These are phyloP conservation scores for Hypena proboscidalis DNA, from an alignment of 2,888 invertebrate species.

Conservation along the genomic window DNA sequence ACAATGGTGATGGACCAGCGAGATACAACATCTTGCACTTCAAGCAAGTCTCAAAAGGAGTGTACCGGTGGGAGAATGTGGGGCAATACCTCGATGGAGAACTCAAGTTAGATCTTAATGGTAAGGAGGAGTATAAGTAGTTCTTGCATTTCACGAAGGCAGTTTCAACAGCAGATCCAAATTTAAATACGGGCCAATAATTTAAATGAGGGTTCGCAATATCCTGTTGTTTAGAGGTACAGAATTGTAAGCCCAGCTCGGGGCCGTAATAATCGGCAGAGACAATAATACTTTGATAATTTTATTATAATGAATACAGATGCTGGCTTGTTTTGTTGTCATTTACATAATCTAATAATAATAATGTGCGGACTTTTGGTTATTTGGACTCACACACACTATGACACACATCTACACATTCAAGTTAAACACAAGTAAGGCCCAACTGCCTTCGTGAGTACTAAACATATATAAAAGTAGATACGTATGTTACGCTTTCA, in stretches of 20 bases:
- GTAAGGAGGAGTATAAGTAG: no score
- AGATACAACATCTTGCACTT: slow-evolving; percentile 98
- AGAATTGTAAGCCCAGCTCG: slow-evolving; percentile 44
- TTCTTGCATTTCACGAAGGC: no score
- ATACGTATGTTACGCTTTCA: no score
- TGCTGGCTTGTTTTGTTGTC: slow-evolving; percentile 11
- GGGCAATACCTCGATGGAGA: slow-evolving; percentile 94
- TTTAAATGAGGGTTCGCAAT: slow-evolving; percentile 55
- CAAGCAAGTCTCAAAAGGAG: slow-evolving; percentile 90
- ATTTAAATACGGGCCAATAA: slow-evolving; percentile 52
- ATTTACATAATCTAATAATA: no score
- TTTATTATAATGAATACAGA: slow-evolving; percentile 46
- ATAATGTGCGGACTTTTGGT: no score
- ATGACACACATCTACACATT: no score
- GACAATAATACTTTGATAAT: slow-evolving; percentile 37
- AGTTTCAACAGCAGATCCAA: no score
- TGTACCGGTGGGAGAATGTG: slow-evolving; percentile 94
- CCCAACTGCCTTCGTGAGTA: no score
- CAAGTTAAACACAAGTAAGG: no score
- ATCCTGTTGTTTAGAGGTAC: slow-evolving; percentile 47
- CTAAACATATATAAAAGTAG: no score
- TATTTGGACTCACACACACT: no score
- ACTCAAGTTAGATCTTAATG: slow-evolving; percentile 91
- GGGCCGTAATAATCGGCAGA: slow-evolving; percentile 39
- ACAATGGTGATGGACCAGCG: slow-evolving; percentile 96